Evolutionary conservation across 2,797 vertebrate species (phyloP).

Genomic region (Phoebastria nigripes): DNA sequence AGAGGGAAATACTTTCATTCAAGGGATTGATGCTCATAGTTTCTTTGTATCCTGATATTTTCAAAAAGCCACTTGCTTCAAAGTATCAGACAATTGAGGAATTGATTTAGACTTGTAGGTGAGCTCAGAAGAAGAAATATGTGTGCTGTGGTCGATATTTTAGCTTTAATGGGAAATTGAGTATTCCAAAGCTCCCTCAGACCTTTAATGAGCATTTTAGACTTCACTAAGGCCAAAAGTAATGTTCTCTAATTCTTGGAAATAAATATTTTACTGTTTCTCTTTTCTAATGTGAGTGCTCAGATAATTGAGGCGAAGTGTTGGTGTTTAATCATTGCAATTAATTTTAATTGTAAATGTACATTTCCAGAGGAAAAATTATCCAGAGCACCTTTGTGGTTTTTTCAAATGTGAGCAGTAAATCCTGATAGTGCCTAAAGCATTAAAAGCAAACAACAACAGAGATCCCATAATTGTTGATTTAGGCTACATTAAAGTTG

Average conservation of each 20-base stretch:
- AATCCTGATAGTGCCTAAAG: slow-evolving; percentile 4
- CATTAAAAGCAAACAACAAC: slow-evolving; percentile 20
- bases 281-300: slow-evolving; percentile 12
- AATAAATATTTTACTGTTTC: slow-evolving; percentile 55
- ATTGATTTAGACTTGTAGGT: slow-evolving; percentile 47
- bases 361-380: slow-evolving; percentile 28
- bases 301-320: slow-evolving; percentile 14
- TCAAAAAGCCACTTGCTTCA: slow-evolving; percentile 1
- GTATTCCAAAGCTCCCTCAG: slow-evolving; percentile 36
- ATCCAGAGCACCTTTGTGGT: background rate
- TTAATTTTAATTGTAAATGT: slow-evolving; percentile 53
- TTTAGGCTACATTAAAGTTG: slow-evolving; percentile 21
- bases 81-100: slow-evolving; percentile 26
- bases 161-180: slow-evolving; percentile 37
- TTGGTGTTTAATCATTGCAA: slow-evolving; percentile 41
- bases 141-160: slow-evolving; percentile 16
- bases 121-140: slow-evolving; percentile 26
- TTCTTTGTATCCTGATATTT: slow-evolving; percentile 32
- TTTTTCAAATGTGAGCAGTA: slow-evolving; percentile 9
- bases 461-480: slow-evolving; percentile 16
- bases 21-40: background rate
- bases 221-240: background rate
- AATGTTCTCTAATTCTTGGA: slow-evolving; percentile 38
- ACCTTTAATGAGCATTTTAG: slow-evolving; percentile 35
- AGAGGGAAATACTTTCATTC: background rate